Evolutionary conservation across 1,140 invertebrate genomes (phyloP), one percentile per base, ranked within the genome.

Genomic region (Cydia splendana): DNA sequence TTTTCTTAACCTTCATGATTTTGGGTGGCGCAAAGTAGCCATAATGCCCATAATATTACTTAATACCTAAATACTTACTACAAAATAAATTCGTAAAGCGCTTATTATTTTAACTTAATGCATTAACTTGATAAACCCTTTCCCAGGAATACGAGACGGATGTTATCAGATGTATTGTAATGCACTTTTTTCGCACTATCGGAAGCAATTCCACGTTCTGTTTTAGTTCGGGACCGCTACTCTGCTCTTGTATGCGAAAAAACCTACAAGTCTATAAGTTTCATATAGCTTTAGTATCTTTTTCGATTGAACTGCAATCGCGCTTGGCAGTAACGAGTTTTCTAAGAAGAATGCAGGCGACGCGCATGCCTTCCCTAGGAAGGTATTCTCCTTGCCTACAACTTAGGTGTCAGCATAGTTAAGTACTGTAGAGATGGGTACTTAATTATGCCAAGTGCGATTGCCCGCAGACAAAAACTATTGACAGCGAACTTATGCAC

Each of bases 201-300:
- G 65, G 65, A 69, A 71, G 67, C 67, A 71, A 71, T 71, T 71
- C 67, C 67, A 71, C 30, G 67, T 71, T 71, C 67, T 24, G 67
- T 71, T 42, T 71, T 71, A 71, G 67, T 71, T 71, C n/a, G 34
- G 67, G n/a, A 71, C 67, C 67, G 67, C 34, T 71, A 71, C 67
- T 24, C 24, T 62, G 20, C 9, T 24, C 2, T 24, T 24, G 18
- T 20, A 62, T 24, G 7, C 2, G 20, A 62, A 62, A 62, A 10
- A n/a, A 2, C 10, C 57, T 62, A 62, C 57, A 62, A 62, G 57
- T 62, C n/a, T 24, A 9, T 24, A 20, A 20, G 57, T 62, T 24
- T 12, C 57, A 24, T 62, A 62, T 24, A 62, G 9, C 57, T n/a
- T 20, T 62, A 62, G 57, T 62, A n/a, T 62, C 57, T 62, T 62